Conservation (phyloP, 2,797 vertebrate species). For the Channallabes apus region DNA sequence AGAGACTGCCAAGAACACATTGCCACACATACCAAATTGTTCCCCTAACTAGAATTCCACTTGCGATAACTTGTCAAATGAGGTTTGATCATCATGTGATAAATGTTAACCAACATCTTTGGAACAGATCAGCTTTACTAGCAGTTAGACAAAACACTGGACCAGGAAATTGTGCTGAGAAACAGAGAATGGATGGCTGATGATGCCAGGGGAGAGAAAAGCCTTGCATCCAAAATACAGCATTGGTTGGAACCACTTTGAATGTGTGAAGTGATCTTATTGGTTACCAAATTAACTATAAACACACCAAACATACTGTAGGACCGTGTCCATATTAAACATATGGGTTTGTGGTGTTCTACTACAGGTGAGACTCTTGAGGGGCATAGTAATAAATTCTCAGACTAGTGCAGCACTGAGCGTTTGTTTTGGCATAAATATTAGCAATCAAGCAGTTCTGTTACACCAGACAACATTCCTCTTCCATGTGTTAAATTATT, state of each 20-base stretch:
- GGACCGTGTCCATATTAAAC: background rate
- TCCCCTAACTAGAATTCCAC: slow-evolving; percentile 49
- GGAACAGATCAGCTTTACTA: background rate
- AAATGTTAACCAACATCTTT: background rate
- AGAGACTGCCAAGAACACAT: slow-evolving; percentile 88
- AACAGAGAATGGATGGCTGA: background rate
- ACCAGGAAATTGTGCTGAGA: background rate
- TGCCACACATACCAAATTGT: slow-evolving; percentile 94
- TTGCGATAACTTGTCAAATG: background rate
- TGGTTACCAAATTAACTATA: background rate
- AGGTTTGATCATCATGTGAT: background rate
- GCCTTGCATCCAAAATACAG: background rate
- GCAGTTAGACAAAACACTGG: slow-evolving; percentile 13
- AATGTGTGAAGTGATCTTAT: background rate
- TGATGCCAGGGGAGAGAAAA: background rate
- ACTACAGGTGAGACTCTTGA: background rate
- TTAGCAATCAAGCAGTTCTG: background rate
- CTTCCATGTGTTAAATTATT: background rate
- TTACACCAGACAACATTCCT: background rate
- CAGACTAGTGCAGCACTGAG: slow-evolving; percentile 6
- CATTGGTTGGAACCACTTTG: background rate
- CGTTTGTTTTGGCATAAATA: background rate
- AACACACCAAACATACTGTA: background rate
- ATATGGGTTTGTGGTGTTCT: background rate
- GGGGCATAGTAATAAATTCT: background rate